Percentiles rank a stretch among this genome's conserved stretches.
Evolutionary conservation across 2,888 invertebrate species (phyloP).

Genomic region (Phasia obesa): DNA sequence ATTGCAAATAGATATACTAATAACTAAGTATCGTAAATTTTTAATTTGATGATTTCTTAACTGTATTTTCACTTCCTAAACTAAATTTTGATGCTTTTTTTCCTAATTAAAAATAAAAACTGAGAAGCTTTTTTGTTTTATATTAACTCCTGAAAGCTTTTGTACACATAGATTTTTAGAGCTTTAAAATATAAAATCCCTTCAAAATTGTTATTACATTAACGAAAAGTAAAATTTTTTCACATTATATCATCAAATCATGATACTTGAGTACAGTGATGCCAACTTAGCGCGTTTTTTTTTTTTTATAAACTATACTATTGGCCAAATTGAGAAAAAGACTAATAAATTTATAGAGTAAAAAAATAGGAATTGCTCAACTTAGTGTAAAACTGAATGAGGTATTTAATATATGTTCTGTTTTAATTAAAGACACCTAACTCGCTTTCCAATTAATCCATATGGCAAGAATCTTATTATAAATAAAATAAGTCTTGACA

Average conservation of each 20-base stretch:
- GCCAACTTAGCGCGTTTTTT: too few species aligned
- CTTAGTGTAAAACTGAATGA: too few species aligned
- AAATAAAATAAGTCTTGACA: too few species aligned
- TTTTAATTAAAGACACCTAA: too few species aligned
- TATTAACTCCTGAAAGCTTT: slow-evolving; percentile 42
- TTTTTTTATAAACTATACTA: too few species aligned
- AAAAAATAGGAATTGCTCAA: too few species aligned
- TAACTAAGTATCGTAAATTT: slow-evolving; percentile 31
- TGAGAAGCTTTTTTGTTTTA: slow-evolving; percentile 29
- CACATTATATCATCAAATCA: slow-evolving; percentile 26
- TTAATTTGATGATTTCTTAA: not conserved
- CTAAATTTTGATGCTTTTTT: slow-evolving; percentile 13
- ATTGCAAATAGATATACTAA: slow-evolving; percentile 30
- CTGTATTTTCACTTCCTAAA: not conserved
- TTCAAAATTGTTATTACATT: not conserved
- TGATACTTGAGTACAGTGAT: too few species aligned
- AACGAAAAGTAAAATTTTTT: slow-evolving; percentile 8
- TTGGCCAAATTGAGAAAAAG: too few species aligned
- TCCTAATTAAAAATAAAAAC: slow-evolving; percentile 22
- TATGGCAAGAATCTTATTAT: too few species aligned
- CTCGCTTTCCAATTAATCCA: too few species aligned
- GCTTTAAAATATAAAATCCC: slow-evolving; percentile 13
- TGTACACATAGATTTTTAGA: slow-evolving; percentile 69
- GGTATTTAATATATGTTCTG: too few species aligned
- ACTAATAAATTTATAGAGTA: too few species aligned